phyloP scores from a whole-genome alignment of 2,797 vertebrate species.

The Alauda arvensis region DNA sequence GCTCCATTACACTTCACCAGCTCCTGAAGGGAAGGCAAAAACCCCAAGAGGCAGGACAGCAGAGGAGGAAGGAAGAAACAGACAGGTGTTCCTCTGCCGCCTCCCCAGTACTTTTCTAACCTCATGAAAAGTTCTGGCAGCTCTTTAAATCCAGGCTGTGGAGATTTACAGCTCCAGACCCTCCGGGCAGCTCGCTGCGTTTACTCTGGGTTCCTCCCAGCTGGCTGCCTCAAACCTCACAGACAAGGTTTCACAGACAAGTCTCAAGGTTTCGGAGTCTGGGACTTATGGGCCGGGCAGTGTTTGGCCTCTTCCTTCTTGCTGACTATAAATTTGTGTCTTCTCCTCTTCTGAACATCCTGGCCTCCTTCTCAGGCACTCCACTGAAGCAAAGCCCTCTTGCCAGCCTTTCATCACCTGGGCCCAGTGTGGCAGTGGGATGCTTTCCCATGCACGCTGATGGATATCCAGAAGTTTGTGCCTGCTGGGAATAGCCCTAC shows the following conservation, averaged over 20 bases:
- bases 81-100: not conserved
- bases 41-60: not conserved
- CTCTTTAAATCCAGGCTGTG: conserved; percentile 29
- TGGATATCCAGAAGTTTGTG: not conserved
- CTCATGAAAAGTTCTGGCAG: conserved; percentile 19
- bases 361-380: not conserved
- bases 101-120: conserved; percentile 20
- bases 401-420: not conserved
- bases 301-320: not conserved
- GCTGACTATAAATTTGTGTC: not conserved
- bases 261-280: not conserved
- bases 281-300: fast-evolving
- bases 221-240: not conserved
- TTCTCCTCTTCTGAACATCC: not conserved
- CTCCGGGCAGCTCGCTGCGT: not conserved
- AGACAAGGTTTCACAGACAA: not conserved
- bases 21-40: conserved; percentile 23
- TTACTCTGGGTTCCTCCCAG: conserved; percentile 12
- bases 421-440: not conserved
- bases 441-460: not conserved
- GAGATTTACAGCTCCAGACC: conserved; percentile 33
- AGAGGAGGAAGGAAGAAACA: not conserved
- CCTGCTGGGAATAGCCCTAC: not conserved
- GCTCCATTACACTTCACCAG: not conserved
- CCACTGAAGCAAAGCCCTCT: not conserved